Evolutionary conservation across 2,888 invertebrate genomes (phyloP).

Genomic region (Leptopilina myrica): DNA sequence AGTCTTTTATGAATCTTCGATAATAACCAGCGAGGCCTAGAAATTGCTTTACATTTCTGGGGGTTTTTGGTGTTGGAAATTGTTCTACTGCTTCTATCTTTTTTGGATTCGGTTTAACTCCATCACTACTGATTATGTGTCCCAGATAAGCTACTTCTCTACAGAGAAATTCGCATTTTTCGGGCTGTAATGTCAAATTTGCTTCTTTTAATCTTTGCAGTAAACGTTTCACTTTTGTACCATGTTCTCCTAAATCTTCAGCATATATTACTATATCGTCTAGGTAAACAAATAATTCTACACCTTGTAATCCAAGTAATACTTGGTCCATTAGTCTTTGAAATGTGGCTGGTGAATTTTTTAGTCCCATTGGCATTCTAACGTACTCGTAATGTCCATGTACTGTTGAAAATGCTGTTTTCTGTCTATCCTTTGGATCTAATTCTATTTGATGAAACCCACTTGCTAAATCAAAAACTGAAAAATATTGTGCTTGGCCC

Average conservation of each 20-base stretch:
- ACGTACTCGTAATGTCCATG: slow-evolving; percentile 62
- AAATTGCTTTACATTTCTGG: too few relatives aligned
- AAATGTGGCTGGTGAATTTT: slow-evolving; percentile 51
- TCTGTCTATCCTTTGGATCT: neutral
- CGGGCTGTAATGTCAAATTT: slow-evolving; percentile 61
- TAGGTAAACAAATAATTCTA: slow-evolving; percentile 57
- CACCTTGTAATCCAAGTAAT: slow-evolving; percentile 53
- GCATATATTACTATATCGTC: slow-evolving; percentile 63
- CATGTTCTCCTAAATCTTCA: slow-evolving; percentile 57
- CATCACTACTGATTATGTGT: neutral
- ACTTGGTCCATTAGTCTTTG: slow-evolving; percentile 56
- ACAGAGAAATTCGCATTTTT: slow-evolving; percentile 55
- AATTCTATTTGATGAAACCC: slow-evolving; percentile 55
- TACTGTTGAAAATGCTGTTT: slow-evolving; percentile 59
- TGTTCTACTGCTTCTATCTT: neutral
- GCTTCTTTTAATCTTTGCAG: slow-evolving; percentile 55
- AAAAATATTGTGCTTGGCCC: slow-evolving; percentile 54
- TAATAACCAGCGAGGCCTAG: too few relatives aligned
- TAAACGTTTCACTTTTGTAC: slow-evolving; percentile 51
- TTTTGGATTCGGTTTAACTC: neutral
- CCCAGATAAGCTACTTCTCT: neutral
- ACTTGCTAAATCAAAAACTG: slow-evolving; percentile 52
- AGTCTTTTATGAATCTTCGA: too few relatives aligned
- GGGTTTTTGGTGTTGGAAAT: neutral
- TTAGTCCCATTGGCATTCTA: slow-evolving; percentile 61